Evolutionary conservation across 53 echinoderm and acorn worm species (phyloP).

Genomic region (Echinarachnius parma): DNA sequence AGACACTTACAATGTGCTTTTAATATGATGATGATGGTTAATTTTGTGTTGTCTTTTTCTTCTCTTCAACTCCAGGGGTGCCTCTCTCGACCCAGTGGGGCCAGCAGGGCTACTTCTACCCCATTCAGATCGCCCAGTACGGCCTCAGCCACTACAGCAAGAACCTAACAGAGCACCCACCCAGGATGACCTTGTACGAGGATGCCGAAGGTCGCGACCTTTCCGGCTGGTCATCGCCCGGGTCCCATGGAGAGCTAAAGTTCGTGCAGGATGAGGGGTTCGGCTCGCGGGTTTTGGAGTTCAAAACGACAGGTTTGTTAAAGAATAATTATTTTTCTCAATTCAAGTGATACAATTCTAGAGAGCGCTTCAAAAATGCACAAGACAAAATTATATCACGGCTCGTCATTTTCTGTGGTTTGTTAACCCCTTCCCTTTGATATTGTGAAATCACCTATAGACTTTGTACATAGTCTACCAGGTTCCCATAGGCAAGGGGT

Average conservation of each 20-base stretch:
- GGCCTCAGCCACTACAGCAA: conserved; percentile 99
- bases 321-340: neutral
- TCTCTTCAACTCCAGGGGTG: conserved; percentile 59
- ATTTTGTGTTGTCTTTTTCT: neutral
- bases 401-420: too few relatives aligned
- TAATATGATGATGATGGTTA: too few relatives aligned
- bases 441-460: too few relatives aligned
- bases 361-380: too few relatives aligned
- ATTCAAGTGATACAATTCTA: too few relatives aligned
- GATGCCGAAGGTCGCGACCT: conserved; percentile 53
- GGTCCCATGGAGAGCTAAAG: conserved; percentile 40
- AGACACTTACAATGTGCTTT: too few relatives aligned
- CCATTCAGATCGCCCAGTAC: conserved; percentile 97
- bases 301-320: conserved; percentile 74
- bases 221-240: conserved; percentile 64
- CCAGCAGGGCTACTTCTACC: conserved; percentile 93
- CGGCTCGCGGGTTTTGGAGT: conserved; percentile 71
- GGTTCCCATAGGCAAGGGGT: too few relatives aligned
- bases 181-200: conserved; percentile 67
- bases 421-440: too few relatives aligned
- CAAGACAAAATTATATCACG: too few relatives aligned
- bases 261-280: conserved; percentile 20
- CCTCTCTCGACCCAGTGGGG: conserved; percentile 99
- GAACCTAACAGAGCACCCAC: conserved; percentile 76
- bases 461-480: too few relatives aligned